These are phyloP conservation scores for Drosophila paramelanica DNA, from an alignment of 2,888 invertebrate genomes.

Conservation along the genomic window DNA sequence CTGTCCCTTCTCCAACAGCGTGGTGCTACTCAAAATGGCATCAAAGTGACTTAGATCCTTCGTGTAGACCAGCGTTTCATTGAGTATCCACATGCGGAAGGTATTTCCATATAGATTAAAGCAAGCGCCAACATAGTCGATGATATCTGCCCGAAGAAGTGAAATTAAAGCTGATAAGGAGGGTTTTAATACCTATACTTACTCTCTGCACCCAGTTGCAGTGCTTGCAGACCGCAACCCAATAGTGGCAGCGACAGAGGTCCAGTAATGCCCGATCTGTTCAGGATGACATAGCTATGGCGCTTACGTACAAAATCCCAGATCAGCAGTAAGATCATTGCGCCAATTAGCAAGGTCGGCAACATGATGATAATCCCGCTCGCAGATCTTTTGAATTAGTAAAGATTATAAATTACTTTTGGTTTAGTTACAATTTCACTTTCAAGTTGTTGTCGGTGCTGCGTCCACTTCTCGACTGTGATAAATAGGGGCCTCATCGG, in stretches of 20 bases:
- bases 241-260: constrained; percentile 61
- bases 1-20: constrained; percentile 73
- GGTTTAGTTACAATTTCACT: constrained; percentile 10
- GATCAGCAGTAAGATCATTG: constrained; percentile 51
- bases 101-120: constrained; percentile 84
- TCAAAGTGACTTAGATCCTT: constrained; percentile 85
- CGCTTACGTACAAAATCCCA: constrained; percentile 67
- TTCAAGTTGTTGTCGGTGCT: constrained; percentile 40
- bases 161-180: constrained; percentile 2
- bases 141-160: constrained; percentile 40
- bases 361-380: constrained; percentile 46
- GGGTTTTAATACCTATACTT: constrained; percentile 16
- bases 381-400: constrained; percentile 8
- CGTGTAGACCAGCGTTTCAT: constrained; percentile 83
- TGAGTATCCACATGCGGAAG: constrained; percentile 85
- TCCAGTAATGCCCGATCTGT: constrained; percentile 55
- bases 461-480: constrained; percentile 48
- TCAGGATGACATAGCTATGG: constrained; percentile 39
- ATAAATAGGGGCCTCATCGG: constrained; percentile 12
- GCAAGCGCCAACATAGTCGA: constrained; percentile 42
- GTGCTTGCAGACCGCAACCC: constrained; percentile 59
- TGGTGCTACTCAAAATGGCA: constrained; percentile 79
- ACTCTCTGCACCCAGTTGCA: constrained; percentile 67
- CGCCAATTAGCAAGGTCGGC: constrained; percentile 51
- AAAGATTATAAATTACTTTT: not conserved